Evolutionary conservation across 2,888 invertebrate species (phyloP), one percentile per base, ranked within the genome.

Genomic region (Aquatica leii): DNA sequence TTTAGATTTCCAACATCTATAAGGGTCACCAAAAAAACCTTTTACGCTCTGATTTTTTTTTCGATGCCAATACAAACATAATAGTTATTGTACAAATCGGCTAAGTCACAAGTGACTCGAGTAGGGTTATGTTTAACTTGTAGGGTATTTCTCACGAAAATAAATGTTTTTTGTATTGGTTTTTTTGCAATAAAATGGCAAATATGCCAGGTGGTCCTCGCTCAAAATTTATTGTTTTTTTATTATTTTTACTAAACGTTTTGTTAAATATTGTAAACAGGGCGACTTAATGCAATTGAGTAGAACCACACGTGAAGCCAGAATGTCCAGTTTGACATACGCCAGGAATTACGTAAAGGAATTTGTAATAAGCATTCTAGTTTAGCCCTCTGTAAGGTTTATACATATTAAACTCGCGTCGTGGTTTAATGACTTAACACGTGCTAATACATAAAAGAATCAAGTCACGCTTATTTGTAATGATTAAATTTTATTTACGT

Each of bases 71-170:
- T 78, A 76, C 76, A 75, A 77, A 79, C 75, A 78, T 75, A 78
- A 78, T 78, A 74, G 74, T 73, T 76, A 78, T 79, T 75, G 78
- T 78, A 81, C 81, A 80, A 80, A 80, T 81, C 79, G 79, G 74
- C 73, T 71, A 75, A 73, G 71, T 74, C 74, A 77, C 79, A 80
- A 79, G 80, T 80, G 79, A 72, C 70, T 73, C 66, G 65, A 74
- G 72, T 72, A 70, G 77, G 76, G 73, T 75, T 76, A 73, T 74
- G 69, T 76, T 75, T 74, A 73, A 73, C 71, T 73, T 74, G 72
- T 71, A 72, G 64, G 64, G 61, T 67, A 65, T 73, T 76, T 77
- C 74, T 74, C 76, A 77, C 74, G 71, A 68, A 66, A 59, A 66
- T 57, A 63, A 58, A 55, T 51, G 59, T 12, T 55, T 56, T 64